A percentile compares a stretch with the other conserved stretches of the same genome.
These are phyloP conservation scores for Petrocephalus schoutedeni DNA, from an alignment of 2,797 vertebrate genomes.

Conservation along the genomic window DNA sequence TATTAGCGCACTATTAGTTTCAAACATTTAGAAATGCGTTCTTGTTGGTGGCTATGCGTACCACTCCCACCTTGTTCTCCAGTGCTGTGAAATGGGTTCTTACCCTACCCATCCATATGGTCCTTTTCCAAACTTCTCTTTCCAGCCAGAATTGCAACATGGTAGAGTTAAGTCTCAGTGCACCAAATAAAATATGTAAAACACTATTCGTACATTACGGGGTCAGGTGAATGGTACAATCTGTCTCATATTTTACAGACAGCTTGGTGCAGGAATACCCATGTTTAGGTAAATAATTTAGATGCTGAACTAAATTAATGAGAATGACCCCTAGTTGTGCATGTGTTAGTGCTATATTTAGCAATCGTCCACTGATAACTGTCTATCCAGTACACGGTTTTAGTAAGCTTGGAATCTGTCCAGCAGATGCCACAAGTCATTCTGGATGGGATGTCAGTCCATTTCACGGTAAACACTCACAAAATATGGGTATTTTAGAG, in stretches of 20 bases:
- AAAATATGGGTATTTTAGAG: background rate
- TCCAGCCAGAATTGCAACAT: background rate
- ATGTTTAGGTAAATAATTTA: background rate
- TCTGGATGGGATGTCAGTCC: no score
- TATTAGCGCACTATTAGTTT: background rate
- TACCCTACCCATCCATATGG: background rate
- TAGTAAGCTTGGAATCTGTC: background rate
- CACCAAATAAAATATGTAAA: background rate
- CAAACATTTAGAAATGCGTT: background rate
- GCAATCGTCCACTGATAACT: background rate
- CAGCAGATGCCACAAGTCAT: background rate
- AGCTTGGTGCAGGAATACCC: background rate
- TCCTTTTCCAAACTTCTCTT: background rate
- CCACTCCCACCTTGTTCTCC: background rate
- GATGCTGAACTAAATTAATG: background rate
- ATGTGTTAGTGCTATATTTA: background rate
- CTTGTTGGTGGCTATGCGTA: background rate
- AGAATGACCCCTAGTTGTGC: background rate
- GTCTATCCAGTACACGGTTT: background rate
- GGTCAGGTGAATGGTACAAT: background rate
- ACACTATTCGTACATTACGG: background rate
- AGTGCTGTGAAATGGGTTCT: background rate
- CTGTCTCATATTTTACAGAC: background rate
- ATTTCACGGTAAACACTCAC: background rate
- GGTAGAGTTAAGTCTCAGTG: background rate